Evolutionary conservation across 1,140 invertebrate species (phyloP).

Genomic region (Teleopsis dalmanni): DNA sequence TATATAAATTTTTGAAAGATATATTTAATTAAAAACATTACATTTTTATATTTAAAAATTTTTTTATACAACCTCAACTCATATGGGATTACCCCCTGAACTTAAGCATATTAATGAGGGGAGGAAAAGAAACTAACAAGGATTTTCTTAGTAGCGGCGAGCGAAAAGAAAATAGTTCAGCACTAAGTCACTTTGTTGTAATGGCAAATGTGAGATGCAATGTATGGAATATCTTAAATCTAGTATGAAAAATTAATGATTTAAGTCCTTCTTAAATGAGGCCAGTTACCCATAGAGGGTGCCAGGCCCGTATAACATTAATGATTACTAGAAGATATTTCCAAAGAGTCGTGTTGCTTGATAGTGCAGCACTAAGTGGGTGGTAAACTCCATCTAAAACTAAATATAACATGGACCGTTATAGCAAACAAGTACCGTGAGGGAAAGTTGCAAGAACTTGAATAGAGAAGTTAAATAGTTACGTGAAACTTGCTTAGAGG

Average conservation of each 20-base stretch:
- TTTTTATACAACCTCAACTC: conserved; percentile 54
- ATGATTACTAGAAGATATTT: conserved; percentile 50
- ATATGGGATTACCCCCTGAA: conserved; percentile 69
- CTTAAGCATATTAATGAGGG: conserved; percentile 34
- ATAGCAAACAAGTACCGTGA: conserved; percentile 64
- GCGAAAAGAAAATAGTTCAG: conserved; percentile 56
- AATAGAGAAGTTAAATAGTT: conserved; percentile 74
- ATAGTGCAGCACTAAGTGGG: conserved; percentile 69
- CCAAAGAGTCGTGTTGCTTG: conserved; percentile 62
- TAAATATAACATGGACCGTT: conserved; percentile 60
- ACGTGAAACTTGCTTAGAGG: conserved; percentile 21
- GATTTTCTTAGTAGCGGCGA: conserved; percentile 83
- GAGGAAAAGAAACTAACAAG: conserved; percentile 86
- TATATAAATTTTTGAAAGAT: no score
- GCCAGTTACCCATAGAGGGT: conserved; percentile 56
- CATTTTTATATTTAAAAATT: conserved; percentile 8
- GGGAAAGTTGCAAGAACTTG: conserved; percentile 63
- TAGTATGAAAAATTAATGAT: conserved; percentile 38
- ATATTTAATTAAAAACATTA: no score
- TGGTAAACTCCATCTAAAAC: conserved; percentile 59
- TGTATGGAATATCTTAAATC: conserved; percentile 21
- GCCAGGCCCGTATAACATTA: conserved; percentile 57
- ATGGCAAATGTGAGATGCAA: conserved; percentile 23
- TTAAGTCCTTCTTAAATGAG: conserved; percentile 30
- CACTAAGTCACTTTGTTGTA: conserved; percentile 20